Conservation (phyloP, 2,888 invertebrate species). For the Eulithis prunata region DNA sequence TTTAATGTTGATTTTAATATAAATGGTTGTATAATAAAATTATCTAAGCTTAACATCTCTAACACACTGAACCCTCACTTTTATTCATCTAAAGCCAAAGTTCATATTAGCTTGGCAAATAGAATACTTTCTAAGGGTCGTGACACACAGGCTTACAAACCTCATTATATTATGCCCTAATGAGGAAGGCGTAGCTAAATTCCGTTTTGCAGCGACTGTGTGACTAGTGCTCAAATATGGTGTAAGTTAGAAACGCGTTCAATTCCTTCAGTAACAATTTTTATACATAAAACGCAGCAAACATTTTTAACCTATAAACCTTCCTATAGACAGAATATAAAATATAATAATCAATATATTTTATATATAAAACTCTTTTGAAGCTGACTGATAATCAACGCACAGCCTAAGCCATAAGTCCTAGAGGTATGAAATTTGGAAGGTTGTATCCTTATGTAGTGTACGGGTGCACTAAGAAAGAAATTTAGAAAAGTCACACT, state of each 20-base stretch:
- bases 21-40: slow-evolving; percentile 24
- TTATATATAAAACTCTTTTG: too few relatives aligned
- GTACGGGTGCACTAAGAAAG: too few relatives aligned
- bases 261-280: too few relatives aligned
- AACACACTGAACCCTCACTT: slow-evolving; percentile 21
- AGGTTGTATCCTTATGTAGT: too few relatives aligned
- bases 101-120: slow-evolving; percentile 36
- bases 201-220: slow-evolving; percentile 57
- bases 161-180: slow-evolving; percentile 61
- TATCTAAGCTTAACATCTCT: slow-evolving; percentile 23
- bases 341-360: too few relatives aligned
- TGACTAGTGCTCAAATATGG: slow-evolving; percentile 42
- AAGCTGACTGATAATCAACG: too few relatives aligned
- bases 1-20: slow-evolving; percentile 3
- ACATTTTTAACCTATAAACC: too few relatives aligned
- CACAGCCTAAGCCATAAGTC: too few relatives aligned
- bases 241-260: slow-evolving; percentile 25
- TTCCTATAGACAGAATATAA: too few relatives aligned
- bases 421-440: too few relatives aligned
- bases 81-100: slow-evolving; percentile 28
- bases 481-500: too few relatives aligned
- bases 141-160: slow-evolving; percentile 52
- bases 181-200: slow-evolving; percentile 59
- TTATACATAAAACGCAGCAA: too few relatives aligned
- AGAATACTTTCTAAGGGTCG: slow-evolving; percentile 52